These are phyloP conservation scores for Hermaeophaga mercurialis DNA, from an alignment of 2,888 invertebrate species.

Conservation along the genomic window DNA sequence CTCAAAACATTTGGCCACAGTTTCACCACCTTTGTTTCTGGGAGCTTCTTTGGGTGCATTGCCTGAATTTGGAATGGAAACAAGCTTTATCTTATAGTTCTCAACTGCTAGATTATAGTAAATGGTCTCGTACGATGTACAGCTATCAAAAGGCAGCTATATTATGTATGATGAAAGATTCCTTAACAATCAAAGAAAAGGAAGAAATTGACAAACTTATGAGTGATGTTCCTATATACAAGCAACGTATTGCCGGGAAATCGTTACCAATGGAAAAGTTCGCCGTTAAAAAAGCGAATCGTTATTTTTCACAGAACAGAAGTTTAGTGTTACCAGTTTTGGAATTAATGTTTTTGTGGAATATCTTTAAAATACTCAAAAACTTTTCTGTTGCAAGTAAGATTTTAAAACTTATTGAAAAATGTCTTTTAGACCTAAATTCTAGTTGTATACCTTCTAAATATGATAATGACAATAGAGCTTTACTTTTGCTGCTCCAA, in stretches of 20 bases:
- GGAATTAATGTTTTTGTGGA: constrained; percentile 93
- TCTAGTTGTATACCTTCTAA: constrained; percentile 52
- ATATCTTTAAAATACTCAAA: constrained; percentile 82
- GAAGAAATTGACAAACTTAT: constrained; percentile 68
- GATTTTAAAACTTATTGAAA: constrained; percentile 68
- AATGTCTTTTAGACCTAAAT: constrained; percentile 54
- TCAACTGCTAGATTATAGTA: constrained; percentile 74
- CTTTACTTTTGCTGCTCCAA: constrained; percentile 76
- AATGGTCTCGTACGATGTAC: constrained; percentile 93
- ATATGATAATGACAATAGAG: constrained; percentile 73
- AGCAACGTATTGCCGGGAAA: constrained; percentile 93
- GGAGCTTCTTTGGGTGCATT: constrained; percentile 91
- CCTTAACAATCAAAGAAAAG: constrained; percentile 59
- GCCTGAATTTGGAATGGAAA: constrained; percentile 76
- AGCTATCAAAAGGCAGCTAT: constrained; percentile 88
- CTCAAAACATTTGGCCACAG: constrained; percentile 85
- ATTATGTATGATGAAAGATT: constrained; percentile 72
- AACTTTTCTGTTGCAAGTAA: constrained; percentile 67
- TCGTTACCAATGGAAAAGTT: constrained; percentile 98
- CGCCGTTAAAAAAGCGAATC: constrained; percentile 81
- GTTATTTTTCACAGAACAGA: constrained; percentile 77
- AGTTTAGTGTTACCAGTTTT: constrained; percentile 79
- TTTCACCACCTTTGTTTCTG: constrained; percentile 93
- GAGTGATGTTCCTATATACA: constrained; percentile 79
- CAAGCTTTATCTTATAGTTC: constrained; percentile 75